Evolutionary conservation across 2,113 vertebrate species (phyloP).

Genomic region (Calidris pugnax): DNA sequence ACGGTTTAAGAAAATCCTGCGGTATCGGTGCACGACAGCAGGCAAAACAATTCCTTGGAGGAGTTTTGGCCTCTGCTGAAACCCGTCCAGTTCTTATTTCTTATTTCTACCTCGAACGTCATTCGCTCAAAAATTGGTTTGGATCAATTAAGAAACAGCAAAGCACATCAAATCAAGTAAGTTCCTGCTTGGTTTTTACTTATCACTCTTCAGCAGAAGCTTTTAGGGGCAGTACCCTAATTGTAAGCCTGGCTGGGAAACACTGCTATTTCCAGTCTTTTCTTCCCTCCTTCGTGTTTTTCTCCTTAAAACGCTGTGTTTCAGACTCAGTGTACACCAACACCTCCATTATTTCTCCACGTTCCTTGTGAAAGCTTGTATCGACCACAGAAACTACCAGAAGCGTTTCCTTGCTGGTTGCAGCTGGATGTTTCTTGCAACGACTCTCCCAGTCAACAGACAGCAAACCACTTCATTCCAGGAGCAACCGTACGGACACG

Average conservation of each 20-base stretch:
- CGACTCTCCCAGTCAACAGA: not conserved
- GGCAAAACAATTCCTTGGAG: rapidly evolving
- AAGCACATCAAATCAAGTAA: not conserved
- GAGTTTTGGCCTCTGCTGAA: not conserved
- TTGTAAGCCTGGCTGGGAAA: rapidly evolving
- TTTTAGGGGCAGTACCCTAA: not conserved
- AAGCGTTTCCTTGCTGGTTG: not conserved
- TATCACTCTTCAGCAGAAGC: not conserved
- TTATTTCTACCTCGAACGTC: not conserved
- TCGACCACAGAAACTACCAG: not conserved
- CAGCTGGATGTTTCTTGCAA: not conserved
- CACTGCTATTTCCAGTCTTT: not conserved
- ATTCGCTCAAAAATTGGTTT: not conserved
- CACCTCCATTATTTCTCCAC: rapidly evolving
- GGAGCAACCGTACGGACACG: rapidly evolving
- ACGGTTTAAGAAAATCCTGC: no score
- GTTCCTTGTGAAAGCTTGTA: rapidly evolving
- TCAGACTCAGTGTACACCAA: rapidly evolving
- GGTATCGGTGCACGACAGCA: rapidly evolving
- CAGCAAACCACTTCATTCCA: not conserved
- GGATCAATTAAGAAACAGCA: rapidly evolving
- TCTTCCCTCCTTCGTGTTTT: not conserved
- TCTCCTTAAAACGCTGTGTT: not conserved
- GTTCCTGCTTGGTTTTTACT: not conserved
- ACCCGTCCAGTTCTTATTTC: not conserved